Percentiles rank a stretch among this genome's conserved stretches.
Conservation (phyloP, 2,113 vertebrate species). For the Erythrolamprus reginae region DNA sequence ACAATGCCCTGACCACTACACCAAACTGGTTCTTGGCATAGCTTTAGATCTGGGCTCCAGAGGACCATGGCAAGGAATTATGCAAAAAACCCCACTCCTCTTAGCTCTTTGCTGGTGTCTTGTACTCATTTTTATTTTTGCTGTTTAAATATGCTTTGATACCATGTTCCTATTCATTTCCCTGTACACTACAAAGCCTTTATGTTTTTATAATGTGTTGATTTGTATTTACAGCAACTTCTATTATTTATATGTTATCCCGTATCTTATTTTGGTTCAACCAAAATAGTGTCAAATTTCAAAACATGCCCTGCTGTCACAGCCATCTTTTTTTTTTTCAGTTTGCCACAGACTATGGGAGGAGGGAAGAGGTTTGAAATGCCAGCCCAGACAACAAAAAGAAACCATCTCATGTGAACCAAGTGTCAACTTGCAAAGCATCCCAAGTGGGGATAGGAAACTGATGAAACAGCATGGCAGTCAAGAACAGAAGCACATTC, state of each 20-base stretch:
- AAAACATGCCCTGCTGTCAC: no score
- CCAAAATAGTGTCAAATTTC: no score
- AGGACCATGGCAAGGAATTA: background rate
- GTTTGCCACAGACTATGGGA: no score
- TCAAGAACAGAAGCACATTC: no score
- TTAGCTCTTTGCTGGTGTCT: background rate
- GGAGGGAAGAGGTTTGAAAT: no score
- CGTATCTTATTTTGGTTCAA: background rate
- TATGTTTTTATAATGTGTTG: constrained; percentile 12
- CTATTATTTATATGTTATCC: background rate
- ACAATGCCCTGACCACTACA: background rate
- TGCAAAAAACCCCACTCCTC: background rate
- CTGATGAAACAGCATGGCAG: no score
- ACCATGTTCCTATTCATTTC: background rate
- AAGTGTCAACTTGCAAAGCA: no score
- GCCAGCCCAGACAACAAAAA: no score
- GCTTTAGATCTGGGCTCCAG: background rate
- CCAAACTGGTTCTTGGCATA: background rate
- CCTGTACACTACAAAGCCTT: background rate
- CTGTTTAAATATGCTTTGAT: background rate
- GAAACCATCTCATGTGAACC: no score
- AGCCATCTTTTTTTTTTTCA: no score
- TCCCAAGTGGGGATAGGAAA: no score
- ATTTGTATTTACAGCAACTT: constrained; percentile 9
- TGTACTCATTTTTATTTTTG: background rate